phyloP scores from a whole-genome alignment of 2,888 invertebrate genomes.

The Apamea monoglypha region DNA sequence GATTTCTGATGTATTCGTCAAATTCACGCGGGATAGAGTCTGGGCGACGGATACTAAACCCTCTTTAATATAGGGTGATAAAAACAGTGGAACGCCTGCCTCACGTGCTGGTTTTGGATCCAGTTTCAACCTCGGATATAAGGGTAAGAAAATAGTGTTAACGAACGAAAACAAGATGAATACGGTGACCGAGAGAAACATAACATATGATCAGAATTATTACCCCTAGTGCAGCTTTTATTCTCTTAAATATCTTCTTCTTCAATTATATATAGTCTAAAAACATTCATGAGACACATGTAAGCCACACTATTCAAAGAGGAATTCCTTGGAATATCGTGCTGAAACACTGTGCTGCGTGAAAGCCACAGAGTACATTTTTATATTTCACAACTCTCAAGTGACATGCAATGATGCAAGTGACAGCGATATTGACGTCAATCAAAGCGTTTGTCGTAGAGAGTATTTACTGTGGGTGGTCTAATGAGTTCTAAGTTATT shows the following conservation, averaged over 20 bases:
- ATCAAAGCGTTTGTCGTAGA: neutral
- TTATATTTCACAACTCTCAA: neutral
- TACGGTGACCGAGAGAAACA: constrained; percentile 9
- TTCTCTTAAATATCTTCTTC: neutral
- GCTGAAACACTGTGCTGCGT: neutral
- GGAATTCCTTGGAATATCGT: neutral
- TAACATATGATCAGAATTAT: constrained; percentile 13
- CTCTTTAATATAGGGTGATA: constrained; percentile 90
- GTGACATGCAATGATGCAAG: too few species aligned
- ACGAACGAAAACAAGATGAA: constrained; percentile 25
- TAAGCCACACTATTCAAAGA: neutral
- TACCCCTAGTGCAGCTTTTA: neutral
- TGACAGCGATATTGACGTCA: constrained; percentile 9
- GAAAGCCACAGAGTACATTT: too few species aligned
- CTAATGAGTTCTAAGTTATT: constrained; percentile 20
- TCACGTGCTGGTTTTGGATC: constrained; percentile 64
- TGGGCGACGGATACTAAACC: constrained; percentile 87
- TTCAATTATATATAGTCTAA: neutral
- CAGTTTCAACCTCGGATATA: constrained; percentile 82
- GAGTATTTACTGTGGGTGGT: neutral
- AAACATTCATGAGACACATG: neutral
- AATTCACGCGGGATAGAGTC: constrained; percentile 78
- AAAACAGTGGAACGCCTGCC: constrained; percentile 86
- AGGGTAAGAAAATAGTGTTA: constrained; percentile 70
- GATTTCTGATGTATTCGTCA: constrained; percentile 81